Evolutionary conservation across 2,888 invertebrate genomes (phyloP).

Genomic region (Chloromyia formosa): DNA sequence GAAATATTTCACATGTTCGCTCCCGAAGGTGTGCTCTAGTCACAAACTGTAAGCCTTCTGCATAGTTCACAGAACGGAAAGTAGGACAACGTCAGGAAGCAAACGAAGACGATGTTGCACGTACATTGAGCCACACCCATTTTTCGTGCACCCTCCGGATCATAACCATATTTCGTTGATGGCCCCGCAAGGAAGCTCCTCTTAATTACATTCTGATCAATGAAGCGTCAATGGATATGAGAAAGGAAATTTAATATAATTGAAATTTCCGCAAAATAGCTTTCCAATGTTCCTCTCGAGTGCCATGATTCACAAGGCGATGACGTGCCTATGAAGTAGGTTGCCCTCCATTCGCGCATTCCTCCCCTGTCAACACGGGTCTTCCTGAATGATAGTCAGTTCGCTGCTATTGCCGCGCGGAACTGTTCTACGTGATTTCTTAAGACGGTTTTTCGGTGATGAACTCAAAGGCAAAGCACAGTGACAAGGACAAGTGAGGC

Average conservation of each 20-base stretch:
- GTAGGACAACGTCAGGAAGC: not conserved
- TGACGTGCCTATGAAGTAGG: not conserved
- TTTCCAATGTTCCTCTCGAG: not conserved
- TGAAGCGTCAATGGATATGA: slow-evolving; percentile 7
- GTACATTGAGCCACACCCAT: not conserved
- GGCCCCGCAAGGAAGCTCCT: not conserved
- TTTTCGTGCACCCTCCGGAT: not conserved
- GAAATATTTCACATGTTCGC: too few species aligned
- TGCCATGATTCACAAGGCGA: too few species aligned
- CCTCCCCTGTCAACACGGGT: not conserved
- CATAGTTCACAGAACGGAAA: not conserved
- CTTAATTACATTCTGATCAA: not conserved
- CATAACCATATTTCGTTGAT: not conserved
- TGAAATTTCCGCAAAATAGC: slow-evolving; percentile 11
- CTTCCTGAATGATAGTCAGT: too few species aligned
- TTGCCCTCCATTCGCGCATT: not conserved
- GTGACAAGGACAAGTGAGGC: too few species aligned
- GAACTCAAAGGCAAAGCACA: too few species aligned
- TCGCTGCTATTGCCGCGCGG: too few species aligned
- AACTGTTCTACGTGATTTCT: too few species aligned
- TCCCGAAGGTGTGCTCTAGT: not conserved
- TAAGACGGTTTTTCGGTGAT: too few species aligned
- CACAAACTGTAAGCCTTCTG: not conserved
- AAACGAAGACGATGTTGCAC: not conserved
- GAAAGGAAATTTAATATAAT: slow-evolving; percentile 19